Evolutionary conservation across 2,797 vertebrate species (phyloP).

Genomic region (Gadopsis marmoratus): DNA sequence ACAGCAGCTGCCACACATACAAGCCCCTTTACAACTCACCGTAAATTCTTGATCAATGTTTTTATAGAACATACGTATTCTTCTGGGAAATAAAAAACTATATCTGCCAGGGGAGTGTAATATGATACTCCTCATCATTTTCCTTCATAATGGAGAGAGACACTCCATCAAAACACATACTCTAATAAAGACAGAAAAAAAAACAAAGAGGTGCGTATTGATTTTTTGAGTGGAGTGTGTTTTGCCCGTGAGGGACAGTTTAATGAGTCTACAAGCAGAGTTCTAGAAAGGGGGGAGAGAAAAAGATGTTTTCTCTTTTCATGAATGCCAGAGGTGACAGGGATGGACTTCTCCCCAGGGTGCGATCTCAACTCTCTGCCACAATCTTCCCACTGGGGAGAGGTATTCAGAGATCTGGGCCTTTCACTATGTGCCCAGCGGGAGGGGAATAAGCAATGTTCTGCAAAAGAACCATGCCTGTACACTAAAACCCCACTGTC

Average conservation of each 20-base stretch:
- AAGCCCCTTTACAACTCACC: conserved; percentile 60
- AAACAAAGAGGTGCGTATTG: conserved; percentile 76
- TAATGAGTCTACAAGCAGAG: conserved; percentile 84
- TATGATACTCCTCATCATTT: conserved; percentile 75
- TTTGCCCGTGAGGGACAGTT: conserved; percentile 82
- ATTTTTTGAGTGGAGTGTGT: conserved; percentile 80
- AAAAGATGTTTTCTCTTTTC: conserved; percentile 75
- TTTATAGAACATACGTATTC: conserved; percentile 63
- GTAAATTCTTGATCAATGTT: conserved; percentile 75
- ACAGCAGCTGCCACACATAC: conserved; percentile 57
- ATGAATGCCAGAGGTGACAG: conserved; percentile 64
- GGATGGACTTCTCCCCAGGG: conserved; percentile 53
- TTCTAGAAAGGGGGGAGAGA: conserved; percentile 67
- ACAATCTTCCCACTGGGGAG: conserved; percentile 45
- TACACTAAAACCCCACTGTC: not conserved
- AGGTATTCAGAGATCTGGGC: conserved; percentile 39
- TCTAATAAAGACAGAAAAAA: conserved; percentile 34
- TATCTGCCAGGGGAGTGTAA: conserved; percentile 66
- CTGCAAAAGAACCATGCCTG: conserved; percentile 32
- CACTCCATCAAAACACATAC: conserved; percentile 75
- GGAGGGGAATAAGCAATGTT: conserved; percentile 27
- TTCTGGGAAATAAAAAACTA: conserved; percentile 78
- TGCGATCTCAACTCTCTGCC: conserved; percentile 49
- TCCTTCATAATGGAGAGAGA: conserved; percentile 73
- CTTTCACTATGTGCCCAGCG: conserved; percentile 38